Conservation (phyloP, 2,888 invertebrate species). For the Cheilosia soror region DNA sequence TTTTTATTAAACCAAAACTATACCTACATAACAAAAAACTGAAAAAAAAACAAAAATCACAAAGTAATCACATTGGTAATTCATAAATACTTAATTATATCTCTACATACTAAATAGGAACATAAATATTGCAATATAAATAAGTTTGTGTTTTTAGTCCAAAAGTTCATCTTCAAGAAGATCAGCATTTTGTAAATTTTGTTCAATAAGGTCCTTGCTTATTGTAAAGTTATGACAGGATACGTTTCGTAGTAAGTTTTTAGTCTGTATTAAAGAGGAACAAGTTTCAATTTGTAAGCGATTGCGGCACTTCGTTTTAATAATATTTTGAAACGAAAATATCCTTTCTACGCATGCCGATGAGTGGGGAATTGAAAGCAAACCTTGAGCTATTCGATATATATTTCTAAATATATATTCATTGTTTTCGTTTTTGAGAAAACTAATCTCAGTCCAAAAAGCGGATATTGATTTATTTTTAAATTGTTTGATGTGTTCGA, state of each 20-base stretch:
- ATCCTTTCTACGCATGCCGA: slow-evolving; percentile 32
- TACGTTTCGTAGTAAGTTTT: slow-evolving; percentile 19
- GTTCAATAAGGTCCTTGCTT: background rate
- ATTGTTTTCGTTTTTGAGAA: slow-evolving; percentile 26
- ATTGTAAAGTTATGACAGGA: slow-evolving; percentile 41
- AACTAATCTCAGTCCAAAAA: slow-evolving; percentile 43
- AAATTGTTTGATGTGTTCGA: slow-evolving; percentile 18
- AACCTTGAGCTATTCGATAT: slow-evolving; percentile 45
- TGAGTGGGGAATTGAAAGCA: slow-evolving; percentile 43
- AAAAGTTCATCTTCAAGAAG: too few relatives aligned
- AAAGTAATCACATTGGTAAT: background rate
- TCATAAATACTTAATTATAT: background rate
- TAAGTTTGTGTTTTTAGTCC: too few relatives aligned
- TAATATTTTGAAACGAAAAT: slow-evolving; percentile 50
- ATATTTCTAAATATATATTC: slow-evolving; percentile 42
- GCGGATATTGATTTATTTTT: slow-evolving; percentile 14
- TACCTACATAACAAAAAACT: too few relatives aligned
- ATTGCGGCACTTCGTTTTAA: slow-evolving; percentile 47
- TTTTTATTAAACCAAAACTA: too few relatives aligned
- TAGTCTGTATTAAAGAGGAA: slow-evolving; percentile 46
- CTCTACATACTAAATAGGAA: background rate
- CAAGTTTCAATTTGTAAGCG: slow-evolving; percentile 18
- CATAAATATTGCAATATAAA: background rate
- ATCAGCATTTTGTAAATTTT: background rate
- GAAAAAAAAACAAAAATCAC: background rate